Evolutionary conservation across 2,888 invertebrate genomes (phyloP).

Genomic region (Autographa gamma): DNA sequence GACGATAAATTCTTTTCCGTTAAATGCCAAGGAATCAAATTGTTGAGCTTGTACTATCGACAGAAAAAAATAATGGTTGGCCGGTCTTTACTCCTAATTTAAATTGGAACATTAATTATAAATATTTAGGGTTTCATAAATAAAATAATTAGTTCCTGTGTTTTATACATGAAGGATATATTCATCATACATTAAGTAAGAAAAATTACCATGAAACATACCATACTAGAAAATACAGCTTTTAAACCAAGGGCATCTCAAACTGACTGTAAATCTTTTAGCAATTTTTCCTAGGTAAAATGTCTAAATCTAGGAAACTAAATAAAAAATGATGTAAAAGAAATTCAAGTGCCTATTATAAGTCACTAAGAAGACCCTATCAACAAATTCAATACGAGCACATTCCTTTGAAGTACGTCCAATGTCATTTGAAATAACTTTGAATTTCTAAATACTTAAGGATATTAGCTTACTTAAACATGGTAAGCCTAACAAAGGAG

Average conservation of each 20-base stretch:
- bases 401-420: slow-evolving; percentile 48
- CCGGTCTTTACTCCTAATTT: neutral
- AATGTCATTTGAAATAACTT: slow-evolving; percentile 60
- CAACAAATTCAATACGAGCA: slow-evolving; percentile 28
- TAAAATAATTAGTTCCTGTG: too few species aligned
- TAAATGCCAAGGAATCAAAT: slow-evolving; percentile 1
- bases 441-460: slow-evolving; percentile 60
- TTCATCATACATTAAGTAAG: too few species aligned
- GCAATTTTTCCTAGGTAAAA: too few species aligned
- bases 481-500: slow-evolving; percentile 75
- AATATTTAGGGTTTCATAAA: slow-evolving; percentile 6
- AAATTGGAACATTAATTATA: neutral
- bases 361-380: slow-evolving; percentile 29
- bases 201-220: too few species aligned
- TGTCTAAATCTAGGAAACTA: too few species aligned
- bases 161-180: too few species aligned
- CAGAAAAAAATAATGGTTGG: neutral
- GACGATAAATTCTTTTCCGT: slow-evolving; percentile 14
- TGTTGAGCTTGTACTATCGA: neutral
- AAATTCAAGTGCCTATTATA: slow-evolving; percentile 14
- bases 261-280: too few species aligned
- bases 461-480: slow-evolving; percentile 74
- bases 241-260: too few species aligned
- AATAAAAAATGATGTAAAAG: neutral
- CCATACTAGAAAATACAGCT: too few species aligned